Base-by-base conservation (phyloP, 2,888 invertebrate genomes). In the Thumatha senex region DNA sequence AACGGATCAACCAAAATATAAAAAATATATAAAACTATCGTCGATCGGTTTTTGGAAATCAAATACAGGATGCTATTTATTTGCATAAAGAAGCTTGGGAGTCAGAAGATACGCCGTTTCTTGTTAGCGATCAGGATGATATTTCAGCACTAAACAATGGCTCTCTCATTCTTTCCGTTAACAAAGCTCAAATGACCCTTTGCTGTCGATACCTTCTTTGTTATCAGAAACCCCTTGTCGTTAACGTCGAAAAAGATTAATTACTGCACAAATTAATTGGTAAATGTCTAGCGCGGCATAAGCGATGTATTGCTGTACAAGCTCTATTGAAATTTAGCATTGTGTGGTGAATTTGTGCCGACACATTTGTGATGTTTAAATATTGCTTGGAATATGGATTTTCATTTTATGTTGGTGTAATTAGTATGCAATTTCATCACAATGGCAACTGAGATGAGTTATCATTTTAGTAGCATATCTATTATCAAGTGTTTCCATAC, bases 191-290 rank as follows among this genome's bases (percentile, higher is more conserved):
- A 81, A 82, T 86, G 83, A 83, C 82, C 82, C 48, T 46, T 52
- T 48, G 30, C 36, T 38, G 41, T 48, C 41, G 82, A 76, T 80
- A 48, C 44, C 38, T 53, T 45, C 48, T 41, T 48, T 82, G 80
- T 82, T 81, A 80, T 79, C 71, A 70, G 34, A 56, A 72, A 74
- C 71, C 71, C 31, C 31, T 71, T 71, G 70, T 76, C 79, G 76
- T 68, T 74, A 76, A 80, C 76, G 80, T 80, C 84, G 80, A 83
- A 82, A 72, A 80, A 84, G 82, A 86, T 86, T 86, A 86, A 86
- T 86, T 83, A 82, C 72, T 74, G 77, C 76, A 75, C 72, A 80
- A 84, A 84, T 82, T 69, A 78, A 77, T 67, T 58, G 63, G 54
- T 51, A 69, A 61, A 61, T 35, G 61, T 64, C 62, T 51, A 62